Conservation (phyloP, 2,888 invertebrate species). For the Chydorus sphaericus region DNA sequence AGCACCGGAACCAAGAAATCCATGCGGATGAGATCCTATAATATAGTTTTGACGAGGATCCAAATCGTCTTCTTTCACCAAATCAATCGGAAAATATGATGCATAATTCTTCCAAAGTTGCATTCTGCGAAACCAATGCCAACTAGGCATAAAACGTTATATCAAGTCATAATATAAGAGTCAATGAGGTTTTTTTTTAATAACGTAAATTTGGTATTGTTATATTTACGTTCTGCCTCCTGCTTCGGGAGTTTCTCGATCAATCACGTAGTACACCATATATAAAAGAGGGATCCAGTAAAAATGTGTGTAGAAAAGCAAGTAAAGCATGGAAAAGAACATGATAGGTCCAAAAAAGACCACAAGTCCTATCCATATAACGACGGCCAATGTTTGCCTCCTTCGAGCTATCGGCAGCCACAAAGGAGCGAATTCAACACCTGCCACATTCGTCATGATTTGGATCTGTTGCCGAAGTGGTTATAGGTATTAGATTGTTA, state of each 20-base stretch:
- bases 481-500: no score
- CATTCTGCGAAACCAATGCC: background rate
- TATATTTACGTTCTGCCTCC: background rate
- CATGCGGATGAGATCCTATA: background rate
- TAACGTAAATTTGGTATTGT: no score
- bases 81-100: background rate
- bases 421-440: background rate
- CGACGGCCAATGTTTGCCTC: background rate
- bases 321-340: background rate
- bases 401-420: background rate
- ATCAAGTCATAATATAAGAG: no score
- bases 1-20: background rate
- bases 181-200: no score
- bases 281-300: background rate
- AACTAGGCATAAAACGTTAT: background rate
- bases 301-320: background rate
- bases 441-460: no score
- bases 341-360: background rate
- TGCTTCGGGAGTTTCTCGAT: background rate
- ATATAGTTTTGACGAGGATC: background rate
- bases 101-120: background rate
- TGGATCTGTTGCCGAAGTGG: no score
- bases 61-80: background rate
- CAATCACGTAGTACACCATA: background rate
- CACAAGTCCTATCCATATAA: background rate